Percentiles rank a stretch among this genome's conserved stretches.
Evolutionary conservation across 2,888 invertebrate species (phyloP).

Genomic region (Teleogryllus oceanicus): DNA sequence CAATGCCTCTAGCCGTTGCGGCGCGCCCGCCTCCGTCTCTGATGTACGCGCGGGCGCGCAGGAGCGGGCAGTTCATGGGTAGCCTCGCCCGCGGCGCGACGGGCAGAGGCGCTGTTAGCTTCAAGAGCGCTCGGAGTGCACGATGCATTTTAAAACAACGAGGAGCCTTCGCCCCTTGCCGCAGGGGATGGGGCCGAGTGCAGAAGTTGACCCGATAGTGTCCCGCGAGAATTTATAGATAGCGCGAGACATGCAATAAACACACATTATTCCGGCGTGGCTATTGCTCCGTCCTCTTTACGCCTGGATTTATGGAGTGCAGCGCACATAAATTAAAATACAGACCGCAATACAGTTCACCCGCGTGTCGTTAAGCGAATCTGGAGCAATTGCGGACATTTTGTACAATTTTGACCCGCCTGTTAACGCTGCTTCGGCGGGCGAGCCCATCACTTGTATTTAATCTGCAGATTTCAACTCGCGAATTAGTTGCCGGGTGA

Average conservation of each 20-base stretch:
- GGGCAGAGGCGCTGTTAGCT: background rate
- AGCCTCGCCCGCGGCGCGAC: too few species aligned
- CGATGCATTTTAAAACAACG: background rate
- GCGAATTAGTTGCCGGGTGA: too few species aligned
- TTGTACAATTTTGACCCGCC: background rate
- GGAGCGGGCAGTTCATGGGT: too few species aligned
- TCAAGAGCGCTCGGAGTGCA: background rate
- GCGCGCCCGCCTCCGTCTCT: too few species aligned
- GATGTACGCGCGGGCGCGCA: too few species aligned
- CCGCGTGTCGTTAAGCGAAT: background rate
- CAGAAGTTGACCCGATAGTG: constrained; percentile 3
- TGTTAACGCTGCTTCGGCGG: too few species aligned
- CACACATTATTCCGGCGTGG: background rate
- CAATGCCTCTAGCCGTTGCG: too few species aligned
- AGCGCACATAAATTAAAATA: constrained; percentile 8
- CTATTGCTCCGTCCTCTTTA: constrained; percentile 7
- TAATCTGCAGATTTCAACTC: too few species aligned
- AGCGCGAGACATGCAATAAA: constrained; percentile 10
- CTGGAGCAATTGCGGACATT: background rate
- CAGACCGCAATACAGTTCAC: constrained; percentile 18
- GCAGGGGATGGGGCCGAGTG: background rate
- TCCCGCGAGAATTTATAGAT: constrained; percentile 1
- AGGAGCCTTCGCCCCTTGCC: background rate
- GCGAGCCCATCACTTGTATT: too few species aligned
- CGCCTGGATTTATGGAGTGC: background rate